Conservation (phyloP, 2,113 vertebrate species). For the Elaphurus davidianus region DNA sequence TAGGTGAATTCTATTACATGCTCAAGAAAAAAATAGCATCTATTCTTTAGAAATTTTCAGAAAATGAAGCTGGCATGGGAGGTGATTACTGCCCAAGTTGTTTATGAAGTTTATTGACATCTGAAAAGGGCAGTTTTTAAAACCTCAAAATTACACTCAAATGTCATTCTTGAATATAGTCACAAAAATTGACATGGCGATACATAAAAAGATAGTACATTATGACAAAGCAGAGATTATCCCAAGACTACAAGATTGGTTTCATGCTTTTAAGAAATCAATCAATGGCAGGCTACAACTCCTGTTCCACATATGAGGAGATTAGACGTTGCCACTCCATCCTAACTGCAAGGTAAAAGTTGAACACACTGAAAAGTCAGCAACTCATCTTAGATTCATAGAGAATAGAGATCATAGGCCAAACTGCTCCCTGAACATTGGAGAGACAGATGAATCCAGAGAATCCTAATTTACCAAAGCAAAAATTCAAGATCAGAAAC, state of each 20-base stretch:
- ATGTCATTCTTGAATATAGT: neutral
- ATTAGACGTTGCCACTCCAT: neutral
- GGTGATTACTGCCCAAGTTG: neutral
- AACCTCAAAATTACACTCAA: neutral
- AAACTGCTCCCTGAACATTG: neutral
- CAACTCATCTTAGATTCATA: neutral
- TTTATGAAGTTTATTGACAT: neutral
- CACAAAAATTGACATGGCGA: neutral
- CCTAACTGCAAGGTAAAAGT: neutral
- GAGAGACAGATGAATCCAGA: neutral
- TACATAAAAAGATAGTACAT: neutral
- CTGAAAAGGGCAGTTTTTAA: neutral
- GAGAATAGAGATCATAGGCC: neutral
- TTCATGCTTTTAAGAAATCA: neutral
- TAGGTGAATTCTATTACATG: neutral
- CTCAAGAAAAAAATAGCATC: neutral
- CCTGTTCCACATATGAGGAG: neutral
- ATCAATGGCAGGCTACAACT: neutral
- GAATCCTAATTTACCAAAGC: neutral
- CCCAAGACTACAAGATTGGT: neutral
- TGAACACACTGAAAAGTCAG: neutral
- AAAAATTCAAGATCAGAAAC: neutral
- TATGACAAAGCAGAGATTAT: neutral
- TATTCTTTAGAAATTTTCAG: neutral
- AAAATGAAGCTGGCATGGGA: neutral